phyloP scores from a whole-genome alignment of 2,888 invertebrate genomes.

The Cryptocheilus praepositus region DNA sequence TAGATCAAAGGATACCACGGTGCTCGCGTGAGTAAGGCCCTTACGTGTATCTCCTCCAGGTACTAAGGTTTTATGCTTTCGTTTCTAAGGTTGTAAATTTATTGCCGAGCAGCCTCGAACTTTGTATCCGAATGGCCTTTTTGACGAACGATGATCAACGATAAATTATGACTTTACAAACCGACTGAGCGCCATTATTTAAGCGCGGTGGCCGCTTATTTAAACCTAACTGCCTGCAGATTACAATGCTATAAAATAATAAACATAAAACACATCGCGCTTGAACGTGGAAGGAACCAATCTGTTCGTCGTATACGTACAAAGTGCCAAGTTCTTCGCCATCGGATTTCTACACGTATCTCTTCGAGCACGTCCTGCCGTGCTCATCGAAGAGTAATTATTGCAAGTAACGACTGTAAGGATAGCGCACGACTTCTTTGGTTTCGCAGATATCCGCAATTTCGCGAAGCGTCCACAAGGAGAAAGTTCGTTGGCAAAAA shows the following conservation, averaged over 20 bases:
- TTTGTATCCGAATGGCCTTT: conserved; percentile 62
- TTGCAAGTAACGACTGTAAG: too few species aligned
- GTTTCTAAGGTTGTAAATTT: conserved; percentile 66
- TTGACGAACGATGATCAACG: conserved; percentile 69
- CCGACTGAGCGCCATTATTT: conserved; percentile 62
- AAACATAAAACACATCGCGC: conserved; percentile 67
- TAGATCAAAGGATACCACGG: conserved; percentile 19
- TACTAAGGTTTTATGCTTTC: conserved; percentile 55
- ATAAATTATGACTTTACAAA: conserved; percentile 70
- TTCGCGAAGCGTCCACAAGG: too few species aligned
- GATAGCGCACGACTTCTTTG: too few species aligned
- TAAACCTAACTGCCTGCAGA: conserved; percentile 63
- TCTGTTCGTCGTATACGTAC: too few species aligned
- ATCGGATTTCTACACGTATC: too few species aligned
- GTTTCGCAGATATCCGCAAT: too few species aligned
- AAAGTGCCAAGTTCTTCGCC: too few species aligned
- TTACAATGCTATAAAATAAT: conserved; percentile 71
- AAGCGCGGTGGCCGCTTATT: conserved; percentile 65
- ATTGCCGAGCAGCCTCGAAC: conserved; percentile 61
- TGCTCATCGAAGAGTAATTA: too few species aligned
- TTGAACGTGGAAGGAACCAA: conserved; percentile 6
- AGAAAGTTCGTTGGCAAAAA: background rate
- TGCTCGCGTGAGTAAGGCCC: conserved; percentile 11
- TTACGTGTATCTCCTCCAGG: conserved; percentile 24
- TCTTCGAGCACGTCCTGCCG: too few species aligned